A percentile compares a stretch with the other conserved stretches of the same genome.
These are phyloP conservation scores for Alexandromys fortis DNA, from an alignment of 2,113 vertebrate genomes.

Conservation along the genomic window DNA sequence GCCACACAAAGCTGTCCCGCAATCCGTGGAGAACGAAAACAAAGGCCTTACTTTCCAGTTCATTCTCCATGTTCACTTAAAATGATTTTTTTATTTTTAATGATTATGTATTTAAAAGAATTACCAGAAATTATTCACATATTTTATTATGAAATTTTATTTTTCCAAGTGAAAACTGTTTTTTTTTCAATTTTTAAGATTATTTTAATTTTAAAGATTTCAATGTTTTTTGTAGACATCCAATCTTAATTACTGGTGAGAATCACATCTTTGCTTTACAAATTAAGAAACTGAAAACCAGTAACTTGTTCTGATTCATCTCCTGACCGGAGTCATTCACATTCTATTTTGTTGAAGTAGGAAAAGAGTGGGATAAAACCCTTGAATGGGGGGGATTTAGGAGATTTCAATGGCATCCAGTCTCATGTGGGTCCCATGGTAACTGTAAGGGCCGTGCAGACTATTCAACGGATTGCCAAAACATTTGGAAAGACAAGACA, in stretches of 20 bases:
- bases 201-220: conserved; percentile 55
- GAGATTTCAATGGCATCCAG: conserved; percentile 61
- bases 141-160: conserved; percentile 17
- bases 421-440: conserved; percentile 57
- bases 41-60: neutral
- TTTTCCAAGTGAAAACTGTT: neutral
- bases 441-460: conserved; percentile 36
- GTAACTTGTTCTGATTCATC: conserved; percentile 52
- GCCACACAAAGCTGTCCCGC: conserved; percentile 5
- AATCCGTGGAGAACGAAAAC: neutral
- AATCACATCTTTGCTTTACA: conserved; percentile 63
- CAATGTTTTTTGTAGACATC: conserved; percentile 33
- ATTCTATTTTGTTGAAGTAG: conserved; percentile 61
- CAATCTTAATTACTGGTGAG: conserved; percentile 49
- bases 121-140: conserved; percentile 24
- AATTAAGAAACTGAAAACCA: conserved; percentile 65
- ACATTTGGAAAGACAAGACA: conserved; percentile 58
- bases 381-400: conserved; percentile 51
- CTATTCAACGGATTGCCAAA: conserved; percentile 62
- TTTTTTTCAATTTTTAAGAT: neutral
- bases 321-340: conserved; percentile 42
- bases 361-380: conserved; percentile 32
- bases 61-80: conserved; percentile 39
- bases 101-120: conserved; percentile 4
- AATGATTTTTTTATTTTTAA: neutral